Percentiles rank a stretch among this genome's conserved stretches.
phyloP scores from a whole-genome alignment of 2,113 vertebrate genomes.

The Pteruthius melanotis region DNA sequence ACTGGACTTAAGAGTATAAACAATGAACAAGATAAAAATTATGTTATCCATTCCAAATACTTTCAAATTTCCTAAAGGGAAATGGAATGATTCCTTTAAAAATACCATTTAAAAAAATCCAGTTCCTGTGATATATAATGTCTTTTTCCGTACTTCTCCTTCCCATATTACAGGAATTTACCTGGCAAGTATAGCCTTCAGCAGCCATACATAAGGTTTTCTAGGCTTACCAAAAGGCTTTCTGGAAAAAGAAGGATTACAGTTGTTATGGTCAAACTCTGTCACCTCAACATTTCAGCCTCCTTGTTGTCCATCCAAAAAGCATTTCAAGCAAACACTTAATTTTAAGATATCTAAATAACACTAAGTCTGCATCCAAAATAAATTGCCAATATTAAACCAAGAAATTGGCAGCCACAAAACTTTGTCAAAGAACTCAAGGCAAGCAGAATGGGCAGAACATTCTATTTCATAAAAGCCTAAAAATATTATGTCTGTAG shows the following conservation, averaged over 20 bases:
- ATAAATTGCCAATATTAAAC: not conserved
- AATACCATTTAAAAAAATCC: not conserved
- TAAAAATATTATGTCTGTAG: not conserved
- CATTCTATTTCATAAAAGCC: not conserved
- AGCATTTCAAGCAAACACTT: not conserved
- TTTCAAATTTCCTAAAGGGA: constrained; percentile 18
- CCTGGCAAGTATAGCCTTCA: not conserved
- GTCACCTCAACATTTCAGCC: not conserved
- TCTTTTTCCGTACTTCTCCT: not conserved
- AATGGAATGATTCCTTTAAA: not conserved
- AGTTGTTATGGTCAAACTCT: not conserved
- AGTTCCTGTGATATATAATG: not conserved
- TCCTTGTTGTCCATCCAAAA: not conserved
- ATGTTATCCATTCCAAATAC: not conserved
- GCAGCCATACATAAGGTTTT: not conserved
- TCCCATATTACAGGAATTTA: not conserved
- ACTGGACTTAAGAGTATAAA: not conserved
- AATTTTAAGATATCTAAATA: not conserved
- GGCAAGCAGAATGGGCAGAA: not conserved
- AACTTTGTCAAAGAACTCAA: not conserved
- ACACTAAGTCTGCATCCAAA: not conserved
- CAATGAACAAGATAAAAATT: constrained; percentile 32
- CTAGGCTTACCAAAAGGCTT: not conserved
- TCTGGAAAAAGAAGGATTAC: not conserved
- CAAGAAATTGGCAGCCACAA: not conserved